A percentile compares a stretch with the other conserved stretches of the same genome.
Conservation (phyloP, 2,888 invertebrate genomes). For the Heliconius ethilla region DNA sequence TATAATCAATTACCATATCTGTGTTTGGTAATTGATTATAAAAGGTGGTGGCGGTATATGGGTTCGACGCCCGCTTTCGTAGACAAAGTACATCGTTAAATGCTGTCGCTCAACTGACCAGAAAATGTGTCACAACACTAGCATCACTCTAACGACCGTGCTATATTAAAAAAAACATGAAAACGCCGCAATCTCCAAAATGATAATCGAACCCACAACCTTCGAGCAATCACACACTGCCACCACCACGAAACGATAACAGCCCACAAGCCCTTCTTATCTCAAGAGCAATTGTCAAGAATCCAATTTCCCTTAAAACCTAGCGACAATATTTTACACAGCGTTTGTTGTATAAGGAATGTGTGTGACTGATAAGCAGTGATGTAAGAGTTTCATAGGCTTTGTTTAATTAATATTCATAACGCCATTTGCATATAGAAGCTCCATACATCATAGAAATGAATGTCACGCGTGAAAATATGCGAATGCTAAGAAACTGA, state of each 20-base stretch:
- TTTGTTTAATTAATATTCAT: slow-evolving; percentile 47
- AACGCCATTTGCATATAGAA: slow-evolving; percentile 57
- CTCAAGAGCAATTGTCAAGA: slow-evolving; percentile 10
- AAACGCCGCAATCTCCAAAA: too few species aligned
- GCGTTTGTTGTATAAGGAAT: slow-evolving; percentile 35
- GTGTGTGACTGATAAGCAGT: slow-evolving; percentile 41
- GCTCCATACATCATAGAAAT: slow-evolving; percentile 68
- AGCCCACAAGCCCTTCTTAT: neutral
- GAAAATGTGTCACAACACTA: too few species aligned
- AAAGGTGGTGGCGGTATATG: too few species aligned
- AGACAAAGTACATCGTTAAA: neutral
- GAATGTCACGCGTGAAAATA: slow-evolving; percentile 57
- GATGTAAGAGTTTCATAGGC: slow-evolving; percentile 46
- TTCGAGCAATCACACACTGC: neutral
- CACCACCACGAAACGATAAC: neutral
- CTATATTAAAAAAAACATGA: too few species aligned
- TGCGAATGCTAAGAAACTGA: slow-evolving; percentile 46
- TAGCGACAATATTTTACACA: slow-evolving; percentile 21
- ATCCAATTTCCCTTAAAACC: slow-evolving; percentile 18
- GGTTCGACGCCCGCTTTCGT: neutral
- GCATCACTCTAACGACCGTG: too few species aligned
- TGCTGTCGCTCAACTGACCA: too few species aligned
- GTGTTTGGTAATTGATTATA: too few species aligned
- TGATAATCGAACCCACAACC: neutral
- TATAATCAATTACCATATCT: too few species aligned